Evolutionary conservation across 2,797 vertebrate species (phyloP), one percentile per base, ranked within the genome.

Genomic region (Xiphophorus birchmanni): DNA sequence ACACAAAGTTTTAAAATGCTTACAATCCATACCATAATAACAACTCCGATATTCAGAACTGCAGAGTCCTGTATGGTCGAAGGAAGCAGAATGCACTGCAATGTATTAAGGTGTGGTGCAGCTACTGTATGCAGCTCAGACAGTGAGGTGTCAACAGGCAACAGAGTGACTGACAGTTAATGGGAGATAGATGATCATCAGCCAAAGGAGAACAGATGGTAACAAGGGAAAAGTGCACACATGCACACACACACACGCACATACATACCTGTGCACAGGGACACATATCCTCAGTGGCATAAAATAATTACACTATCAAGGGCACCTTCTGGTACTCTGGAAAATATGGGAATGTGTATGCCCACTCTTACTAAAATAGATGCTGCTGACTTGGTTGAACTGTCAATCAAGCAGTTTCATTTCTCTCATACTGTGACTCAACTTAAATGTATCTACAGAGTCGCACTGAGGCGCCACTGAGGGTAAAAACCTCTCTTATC

Each of bases 131-230:
- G 76, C 72, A 77, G 88, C 82, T 83, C 69, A 79, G 84, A 80
- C 73, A 80, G 80, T 48, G 67, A 82, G 75, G 80, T 63, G 88
- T 92, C 88, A 80, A 74, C 73, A 63, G 85, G 82, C 81, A 81
- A 82, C 77, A 65, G 73, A 82, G 50, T 90, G 91, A 92, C 50
- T 89, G 90, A 90, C 91, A 89, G 89, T 74, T 91, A 93, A 90
- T 89, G 83, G 81, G 78, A 88, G 86, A 92, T 80, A 84, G 88
- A 90, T 87, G 83, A 92, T 90, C 80, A 87, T 89, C 80, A 74
- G 86, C 78, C 90, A 83, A 78, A 84, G 81, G 85, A 89, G 82
- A 89, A 80, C 89, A 92, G 87, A 92, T 89, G 86, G 75, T 78
- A 79, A 83, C 52, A 74, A 73, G 78, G 79, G 79, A 87, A 88